These are phyloP conservation scores for Dione juno DNA, from an alignment of 2,888 invertebrate species.

Conservation along the genomic window DNA sequence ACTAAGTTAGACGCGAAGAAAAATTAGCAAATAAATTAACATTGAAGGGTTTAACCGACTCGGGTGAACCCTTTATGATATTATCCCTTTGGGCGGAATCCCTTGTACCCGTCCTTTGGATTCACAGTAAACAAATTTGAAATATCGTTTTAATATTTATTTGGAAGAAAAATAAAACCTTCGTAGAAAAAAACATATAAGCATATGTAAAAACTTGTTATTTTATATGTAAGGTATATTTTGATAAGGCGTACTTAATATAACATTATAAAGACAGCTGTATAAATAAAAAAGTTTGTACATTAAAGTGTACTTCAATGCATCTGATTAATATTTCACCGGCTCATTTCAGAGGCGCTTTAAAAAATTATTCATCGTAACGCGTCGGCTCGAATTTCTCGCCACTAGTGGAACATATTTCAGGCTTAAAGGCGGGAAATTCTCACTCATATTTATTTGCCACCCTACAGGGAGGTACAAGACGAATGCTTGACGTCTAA, in stretches of 20 bases:
- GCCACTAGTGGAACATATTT: constrained; percentile 40
- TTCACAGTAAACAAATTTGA: constrained; percentile 56
- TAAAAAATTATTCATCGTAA: constrained; percentile 34
- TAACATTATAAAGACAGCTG: not conserved
- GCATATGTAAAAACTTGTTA: not conserved
- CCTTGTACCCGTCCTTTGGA: constrained; percentile 53
- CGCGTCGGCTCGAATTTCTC: constrained; percentile 35
- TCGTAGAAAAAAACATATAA: not conserved
- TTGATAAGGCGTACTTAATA: not conserved
- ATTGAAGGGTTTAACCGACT: constrained; percentile 70
- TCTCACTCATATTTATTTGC: constrained; percentile 55
- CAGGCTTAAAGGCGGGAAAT: constrained; percentile 52
- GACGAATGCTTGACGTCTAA: constrained; percentile 79
- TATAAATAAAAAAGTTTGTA: constrained; percentile 14
- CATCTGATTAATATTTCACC: constrained; percentile 32
- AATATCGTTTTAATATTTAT: constrained; percentile 46
- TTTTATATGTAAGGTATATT: not conserved
- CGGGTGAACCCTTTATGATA: constrained; percentile 71
- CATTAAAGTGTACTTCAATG: constrained; percentile 26
- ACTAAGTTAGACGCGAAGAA: constrained; percentile 54
- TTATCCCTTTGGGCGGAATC: constrained; percentile 62
- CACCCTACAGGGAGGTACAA: constrained; percentile 50
- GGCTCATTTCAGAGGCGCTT: constrained; percentile 28
- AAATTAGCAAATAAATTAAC: constrained; percentile 78
- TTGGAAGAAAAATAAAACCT: not conserved